Evolutionary conservation across 1,140 invertebrate genomes (phyloP), one percentile per base, ranked within the genome.

Genomic region (Chymomyza costata): DNA sequence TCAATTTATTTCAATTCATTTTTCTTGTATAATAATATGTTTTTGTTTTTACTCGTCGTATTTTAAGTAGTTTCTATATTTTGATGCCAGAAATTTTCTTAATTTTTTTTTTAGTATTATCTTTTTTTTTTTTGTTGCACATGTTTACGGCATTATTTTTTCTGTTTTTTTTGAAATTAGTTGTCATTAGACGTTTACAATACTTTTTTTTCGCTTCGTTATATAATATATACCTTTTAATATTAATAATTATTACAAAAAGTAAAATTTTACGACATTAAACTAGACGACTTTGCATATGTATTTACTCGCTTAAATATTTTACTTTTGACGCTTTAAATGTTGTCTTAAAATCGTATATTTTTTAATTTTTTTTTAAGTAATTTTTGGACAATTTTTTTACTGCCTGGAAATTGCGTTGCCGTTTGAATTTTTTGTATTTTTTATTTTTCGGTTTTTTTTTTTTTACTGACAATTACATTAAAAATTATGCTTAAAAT

Each of bases 161-260:
- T 54, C 38, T 61, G 44, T n/a, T 35, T 47, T 21, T 11, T 6
- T 35, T 17, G 11, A 14, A 14, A 7, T 35, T 47, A 14, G 16
- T 11, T 64, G 46, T 30, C 51, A 76, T 63, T 57, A 81, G 62
- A 67, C 63, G 65, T 69, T 81, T 70, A 74, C 74, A 81, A 82
- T 81, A 67, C 59, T 56, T 63, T 65, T 57, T 32, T 37, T 58
- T 52, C 43, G 13, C 30, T 43, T 30, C 46, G 37, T 56, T 63
- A 68, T 67, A 65, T 61, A 71, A 71, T 71, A 65, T 65, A 70
- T 70, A 50, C 60, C 17, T 43, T 54, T 73, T 57, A 74, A 69
- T 81, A 71, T 81, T 73, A 82, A 83, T 82, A 83, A 82, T 74
- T 83, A 68, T 76, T 83, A 83, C 81, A 83, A 80, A 83, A 83